A percentile compares a stretch with the other conserved stretches of the same genome.
These are phyloP conservation scores for Pseudeuparius sepicola DNA, from an alignment of 2,888 invertebrate genomes.

Conservation along the genomic window DNA sequence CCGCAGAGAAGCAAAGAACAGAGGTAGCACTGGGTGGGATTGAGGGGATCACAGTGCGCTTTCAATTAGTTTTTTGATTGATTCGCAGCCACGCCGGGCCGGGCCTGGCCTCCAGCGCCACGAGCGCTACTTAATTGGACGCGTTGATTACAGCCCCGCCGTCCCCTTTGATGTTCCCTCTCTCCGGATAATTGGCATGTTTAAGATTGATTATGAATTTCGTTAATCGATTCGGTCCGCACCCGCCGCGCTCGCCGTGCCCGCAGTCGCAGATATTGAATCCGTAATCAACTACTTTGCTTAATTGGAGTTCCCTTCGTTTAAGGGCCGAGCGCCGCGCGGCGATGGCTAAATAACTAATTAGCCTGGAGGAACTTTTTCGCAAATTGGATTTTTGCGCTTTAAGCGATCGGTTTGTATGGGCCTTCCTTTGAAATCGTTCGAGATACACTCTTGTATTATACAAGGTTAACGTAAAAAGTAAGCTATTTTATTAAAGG, in stretches of 20 bases:
- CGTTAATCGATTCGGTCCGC: constrained; percentile 31
- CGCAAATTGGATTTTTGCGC: no score
- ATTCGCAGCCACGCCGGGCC: constrained; percentile 37
- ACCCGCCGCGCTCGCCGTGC: constrained; percentile 10
- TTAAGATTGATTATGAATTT: constrained; percentile 40
- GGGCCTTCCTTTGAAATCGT: no score
- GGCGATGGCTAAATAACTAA: no score
- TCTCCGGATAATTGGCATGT: constrained; percentile 37
- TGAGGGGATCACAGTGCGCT: constrained; percentile 37
- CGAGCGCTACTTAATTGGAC: constrained; percentile 39
- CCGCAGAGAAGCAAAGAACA: no score
- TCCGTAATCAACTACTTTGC: constrained; percentile 31
- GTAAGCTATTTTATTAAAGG: no score
- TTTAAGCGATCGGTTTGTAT: no score
- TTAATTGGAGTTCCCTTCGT: constrained; percentile 26
- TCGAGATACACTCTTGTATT: no score
- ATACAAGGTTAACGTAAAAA: no score
- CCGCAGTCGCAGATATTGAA: constrained; percentile 31
- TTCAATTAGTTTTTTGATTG: constrained; percentile 42
- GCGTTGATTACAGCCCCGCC: constrained; percentile 39
- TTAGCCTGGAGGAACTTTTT: no score
- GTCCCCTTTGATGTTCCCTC: constrained; percentile 36
- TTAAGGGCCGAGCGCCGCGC: no score
- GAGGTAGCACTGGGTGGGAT: no score
- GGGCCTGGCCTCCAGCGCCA: no score